Conservation (phyloP, 2,888 invertebrate genomes). For the Amphipoea oculea region DNA sequence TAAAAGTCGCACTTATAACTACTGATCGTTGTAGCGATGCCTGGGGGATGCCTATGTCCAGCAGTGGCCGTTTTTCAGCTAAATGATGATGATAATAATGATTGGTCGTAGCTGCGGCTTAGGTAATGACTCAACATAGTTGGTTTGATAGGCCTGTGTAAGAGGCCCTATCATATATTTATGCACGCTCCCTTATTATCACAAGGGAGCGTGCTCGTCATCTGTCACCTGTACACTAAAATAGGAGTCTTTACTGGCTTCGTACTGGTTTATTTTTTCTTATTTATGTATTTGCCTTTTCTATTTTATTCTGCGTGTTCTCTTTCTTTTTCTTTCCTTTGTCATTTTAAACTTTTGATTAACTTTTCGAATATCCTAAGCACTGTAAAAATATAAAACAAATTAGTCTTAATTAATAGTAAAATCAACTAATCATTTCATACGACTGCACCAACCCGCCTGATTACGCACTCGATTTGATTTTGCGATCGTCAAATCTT, state of each 20-base stretch:
- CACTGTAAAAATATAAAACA: neutral
- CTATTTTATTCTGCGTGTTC: neutral
- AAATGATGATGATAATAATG: neutral
- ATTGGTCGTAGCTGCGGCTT: neutral
- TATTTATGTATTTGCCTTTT: neutral
- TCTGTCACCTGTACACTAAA: neutral
- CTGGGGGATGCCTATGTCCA: neutral
- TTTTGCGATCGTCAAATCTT: conserved; percentile 64
- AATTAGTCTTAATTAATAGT: neutral
- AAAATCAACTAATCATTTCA: neutral
- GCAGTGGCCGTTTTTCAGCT: too few relatives aligned
- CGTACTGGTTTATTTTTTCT: neutral
- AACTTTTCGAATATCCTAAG: neutral
- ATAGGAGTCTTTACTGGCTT: neutral
- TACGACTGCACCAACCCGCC: conserved; percentile 5
- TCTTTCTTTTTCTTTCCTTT: neutral
- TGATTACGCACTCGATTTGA: conserved; percentile 53
- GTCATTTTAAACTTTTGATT: neutral
- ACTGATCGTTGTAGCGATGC: neutral
- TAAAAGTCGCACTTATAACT: neutral
- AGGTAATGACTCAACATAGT: neutral
- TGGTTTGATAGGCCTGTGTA: neutral
- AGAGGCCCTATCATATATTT: neutral
- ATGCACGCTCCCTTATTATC: too few relatives aligned
- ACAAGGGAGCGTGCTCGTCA: neutral